These are phyloP conservation scores for Riparia riparia DNA, from an alignment of 2,113 vertebrate genomes.

Conservation along the genomic window DNA sequence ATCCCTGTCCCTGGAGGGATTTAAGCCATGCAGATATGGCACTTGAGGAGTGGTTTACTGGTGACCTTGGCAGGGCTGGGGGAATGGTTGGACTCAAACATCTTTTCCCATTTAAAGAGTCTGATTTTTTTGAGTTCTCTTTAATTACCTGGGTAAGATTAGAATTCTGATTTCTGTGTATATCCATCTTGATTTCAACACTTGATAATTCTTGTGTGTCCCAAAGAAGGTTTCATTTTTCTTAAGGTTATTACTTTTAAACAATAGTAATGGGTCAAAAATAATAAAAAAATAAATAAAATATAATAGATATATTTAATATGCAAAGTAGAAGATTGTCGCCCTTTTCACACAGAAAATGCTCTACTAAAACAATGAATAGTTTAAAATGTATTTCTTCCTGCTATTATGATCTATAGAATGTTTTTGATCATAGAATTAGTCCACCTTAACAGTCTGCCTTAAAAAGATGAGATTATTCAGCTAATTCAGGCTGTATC, in stretches of 20 bases:
- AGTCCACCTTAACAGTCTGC: constrained; percentile 64
- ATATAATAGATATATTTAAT: neutral
- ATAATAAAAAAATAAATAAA: neutral
- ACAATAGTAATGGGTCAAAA: neutral
- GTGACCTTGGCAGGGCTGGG: neutral
- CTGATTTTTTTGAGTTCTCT: neutral
- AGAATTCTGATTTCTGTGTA: neutral
- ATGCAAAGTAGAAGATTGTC: neutral
- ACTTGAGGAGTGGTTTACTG: neutral
- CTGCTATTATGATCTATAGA: neutral
- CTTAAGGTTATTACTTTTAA: neutral
- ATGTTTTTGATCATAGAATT: neutral
- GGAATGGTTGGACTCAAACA: neutral
- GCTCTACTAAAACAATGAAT: neutral
- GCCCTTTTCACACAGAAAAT: neutral
- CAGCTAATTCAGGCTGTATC: constrained; percentile 52
- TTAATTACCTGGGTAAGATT: neutral
- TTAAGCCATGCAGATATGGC: neutral
- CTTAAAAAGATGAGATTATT: constrained; percentile 69
- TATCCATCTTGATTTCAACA: neutral
- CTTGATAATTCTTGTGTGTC: neutral
- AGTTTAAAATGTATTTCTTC: neutral
- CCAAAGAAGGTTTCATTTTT: neutral
- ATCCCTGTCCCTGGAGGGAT: neutral
- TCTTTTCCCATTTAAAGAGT: neutral